Conservation (phyloP, 1,140 invertebrate genomes). For the Ooceraea biroi region DNA sequence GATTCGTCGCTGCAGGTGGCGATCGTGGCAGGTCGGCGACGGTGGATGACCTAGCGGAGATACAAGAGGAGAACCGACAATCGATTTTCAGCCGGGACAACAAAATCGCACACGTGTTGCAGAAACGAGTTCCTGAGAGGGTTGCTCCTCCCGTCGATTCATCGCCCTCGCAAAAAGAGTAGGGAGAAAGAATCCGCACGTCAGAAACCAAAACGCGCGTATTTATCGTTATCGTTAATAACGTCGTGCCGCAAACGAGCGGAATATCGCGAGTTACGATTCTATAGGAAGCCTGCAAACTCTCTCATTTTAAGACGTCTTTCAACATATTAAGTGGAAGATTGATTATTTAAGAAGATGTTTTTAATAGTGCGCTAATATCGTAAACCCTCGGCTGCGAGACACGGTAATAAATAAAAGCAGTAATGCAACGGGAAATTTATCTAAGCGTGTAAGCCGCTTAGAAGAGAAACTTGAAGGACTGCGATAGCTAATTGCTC, state of each 20-base stretch:
- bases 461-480: background rate
- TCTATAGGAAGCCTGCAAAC: background rate
- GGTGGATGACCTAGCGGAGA: constrained; percentile 15
- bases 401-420: background rate
- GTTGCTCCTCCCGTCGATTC: constrained; percentile 28
- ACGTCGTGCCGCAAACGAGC: background rate
- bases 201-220: constrained; percentile 8
- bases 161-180: constrained; percentile 4
- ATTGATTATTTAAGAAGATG: background rate
- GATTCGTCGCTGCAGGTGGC: constrained; percentile 77
- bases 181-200: background rate
- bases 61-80: constrained; percentile 61
- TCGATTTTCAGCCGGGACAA: constrained; percentile 68
- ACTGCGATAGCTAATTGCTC: constrained; percentile 17
- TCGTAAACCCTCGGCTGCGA: background rate
- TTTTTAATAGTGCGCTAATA: background rate
- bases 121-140: constrained; percentile 58
- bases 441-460: background rate
- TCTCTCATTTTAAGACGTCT: background rate
- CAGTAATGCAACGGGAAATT: background rate
- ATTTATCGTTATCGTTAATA: constrained; percentile 44
- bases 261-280: constrained; percentile 34
- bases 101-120: constrained; percentile 57
- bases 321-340: background rate
- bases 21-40: constrained; percentile 24